These are phyloP conservation scores for Dendropsophus ebraccatus DNA, from an alignment of 2,113 vertebrate species.

Conservation along the genomic window DNA sequence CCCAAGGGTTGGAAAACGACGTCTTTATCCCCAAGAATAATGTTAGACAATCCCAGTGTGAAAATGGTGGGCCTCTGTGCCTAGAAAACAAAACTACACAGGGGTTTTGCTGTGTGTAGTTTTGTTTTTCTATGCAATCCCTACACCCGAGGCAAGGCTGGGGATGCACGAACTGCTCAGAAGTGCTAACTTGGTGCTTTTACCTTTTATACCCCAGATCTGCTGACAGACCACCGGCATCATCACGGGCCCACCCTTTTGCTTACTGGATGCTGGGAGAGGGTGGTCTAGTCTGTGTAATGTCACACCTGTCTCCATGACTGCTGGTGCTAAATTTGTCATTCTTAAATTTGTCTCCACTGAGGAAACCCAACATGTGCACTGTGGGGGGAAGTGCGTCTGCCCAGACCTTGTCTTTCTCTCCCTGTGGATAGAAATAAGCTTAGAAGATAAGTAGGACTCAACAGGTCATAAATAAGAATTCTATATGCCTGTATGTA, in stretches of 20 bases:
- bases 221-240: conserved; percentile 75
- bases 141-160: conserved; percentile 99
- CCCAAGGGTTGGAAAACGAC: conserved; percentile 82
- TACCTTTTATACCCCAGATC: conserved; percentile 87
- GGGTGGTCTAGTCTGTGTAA: conserved; percentile 73
- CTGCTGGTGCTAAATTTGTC: conserved; percentile 74
- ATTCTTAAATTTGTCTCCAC: conserved; percentile 65
- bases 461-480: too few relatives aligned
- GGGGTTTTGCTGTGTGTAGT: conserved; percentile 88
- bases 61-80: conserved; percentile 88
- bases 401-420: neutral
- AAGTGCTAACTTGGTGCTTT: conserved; percentile 76
- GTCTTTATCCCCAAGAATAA: conserved; percentile 86
- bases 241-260: conserved; percentile 71
- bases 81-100: conserved; percentile 96
- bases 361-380: conserved; percentile 60
- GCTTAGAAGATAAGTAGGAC: too few relatives aligned
- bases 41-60: conserved; percentile 87
- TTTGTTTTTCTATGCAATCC: conserved; percentile 96
- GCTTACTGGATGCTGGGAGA: conserved; percentile 76
- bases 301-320: conserved; percentile 74
- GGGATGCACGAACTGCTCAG: conserved; percentile 98
- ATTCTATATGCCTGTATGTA: too few relatives aligned
- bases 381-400: conserved; percentile 12
- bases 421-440: neutral